Evolutionary conservation across 2,888 invertebrate genomes (phyloP), one percentile per base, ranked within the genome.

Genomic region (Drosophila siamana): DNA sequence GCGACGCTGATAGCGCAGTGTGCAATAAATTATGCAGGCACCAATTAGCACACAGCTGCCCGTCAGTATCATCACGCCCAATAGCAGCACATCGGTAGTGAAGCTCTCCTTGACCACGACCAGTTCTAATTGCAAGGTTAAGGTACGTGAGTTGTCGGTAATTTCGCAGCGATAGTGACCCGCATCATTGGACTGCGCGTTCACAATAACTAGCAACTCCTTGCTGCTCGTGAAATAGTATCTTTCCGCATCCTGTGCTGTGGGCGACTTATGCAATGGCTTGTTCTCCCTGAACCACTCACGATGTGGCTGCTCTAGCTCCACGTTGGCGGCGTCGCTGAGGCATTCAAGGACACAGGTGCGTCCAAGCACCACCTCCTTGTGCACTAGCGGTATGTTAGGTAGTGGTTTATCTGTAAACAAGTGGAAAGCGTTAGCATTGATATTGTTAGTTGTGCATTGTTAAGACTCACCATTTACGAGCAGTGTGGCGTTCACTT

Each of bases 81-180:
- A 94, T 63, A 93, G 93, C 1, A 93, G 91, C 13, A 90, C 76
- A 91, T 94, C 81, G 50, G 82, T 79, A 48, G 82, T 88, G 7
- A 84, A 66, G 15, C 80, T 81, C 47, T 90, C 90, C 66, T 90
- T 83, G 4, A 91, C 88, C 24, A 91, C 89, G 11, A 90, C 57
- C 54, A 91, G 62, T 9, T 91, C 90, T 40, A 84, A 78, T 38
- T 89, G 89, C 40, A 91, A 70, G 0, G 82, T 87, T 24, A 82
- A 72, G 0, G 90, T 89, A 5, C 90, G 90, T 9, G 86, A 85
- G 13, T 86, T 89, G 93, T 98, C 98, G 43, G 96, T 95, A 91
- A 98, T 96, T 91, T 96, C 95, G 93, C 98, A 99, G 84, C 97
- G 96, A 92, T 98, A 98, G 66, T 94, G 94, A 0, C 98, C 98